Conservation (phyloP, 2,113 vertebrate genomes). For the Aldabrachelys gigantea region DNA sequence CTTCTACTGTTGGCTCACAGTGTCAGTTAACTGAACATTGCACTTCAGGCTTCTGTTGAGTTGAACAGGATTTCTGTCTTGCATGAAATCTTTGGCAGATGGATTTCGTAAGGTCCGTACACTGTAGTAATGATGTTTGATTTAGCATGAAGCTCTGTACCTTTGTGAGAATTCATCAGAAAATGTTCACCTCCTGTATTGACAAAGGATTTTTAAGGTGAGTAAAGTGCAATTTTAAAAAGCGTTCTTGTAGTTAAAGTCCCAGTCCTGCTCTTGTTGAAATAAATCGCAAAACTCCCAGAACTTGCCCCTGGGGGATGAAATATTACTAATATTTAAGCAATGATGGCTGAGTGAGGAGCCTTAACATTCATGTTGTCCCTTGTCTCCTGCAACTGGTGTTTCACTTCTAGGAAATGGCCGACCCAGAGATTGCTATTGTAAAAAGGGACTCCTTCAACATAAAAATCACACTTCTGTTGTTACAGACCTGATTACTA, state of each 20-base stretch:
- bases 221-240: neutral
- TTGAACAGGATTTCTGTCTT: neutral
- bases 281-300: neutral
- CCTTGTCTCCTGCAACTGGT: neutral
- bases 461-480: rapidly evolving
- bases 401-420: neutral
- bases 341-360: neutral
- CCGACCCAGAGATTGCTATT: neutral
- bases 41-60: neutral
- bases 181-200: neutral
- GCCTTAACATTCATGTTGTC: neutral
- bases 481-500: neutral
- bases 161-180: slow-evolving; percentile 18
- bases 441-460: neutral
- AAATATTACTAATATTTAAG: neutral
- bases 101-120: slow-evolving; percentile 18
- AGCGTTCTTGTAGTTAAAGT: neutral
- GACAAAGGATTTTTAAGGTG: neutral
- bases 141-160: slow-evolving; percentile 18
- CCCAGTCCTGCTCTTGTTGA: neutral
- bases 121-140: slow-evolving; percentile 9
- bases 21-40: neutral
- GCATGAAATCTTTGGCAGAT: neutral
- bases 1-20: slow-evolving; percentile 28
- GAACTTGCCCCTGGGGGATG: neutral